These are phyloP conservation scores for Lochmaea capreae DNA, from an alignment of 2,888 invertebrate genomes.

Conservation along the genomic window DNA sequence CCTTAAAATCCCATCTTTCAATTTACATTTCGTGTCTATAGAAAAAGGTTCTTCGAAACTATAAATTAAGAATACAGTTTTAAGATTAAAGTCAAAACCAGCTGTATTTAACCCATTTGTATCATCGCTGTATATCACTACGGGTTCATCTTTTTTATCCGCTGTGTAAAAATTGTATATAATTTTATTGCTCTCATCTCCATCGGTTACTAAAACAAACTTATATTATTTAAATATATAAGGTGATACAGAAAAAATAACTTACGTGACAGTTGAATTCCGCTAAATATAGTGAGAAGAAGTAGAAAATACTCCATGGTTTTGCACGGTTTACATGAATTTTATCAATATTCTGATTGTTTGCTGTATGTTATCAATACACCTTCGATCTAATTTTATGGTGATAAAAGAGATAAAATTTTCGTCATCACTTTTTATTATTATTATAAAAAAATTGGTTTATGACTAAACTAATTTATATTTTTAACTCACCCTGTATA, in stretches of 20 bases:
- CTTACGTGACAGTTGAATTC: background rate
- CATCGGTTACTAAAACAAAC: background rate
- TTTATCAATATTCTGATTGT: background rate
- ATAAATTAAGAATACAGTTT: slow-evolving; percentile 6
- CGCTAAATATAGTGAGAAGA: background rate
- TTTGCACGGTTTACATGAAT: background rate
- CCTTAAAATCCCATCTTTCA: background rate
- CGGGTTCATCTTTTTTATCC: background rate
- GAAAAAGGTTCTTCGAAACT: slow-evolving; percentile 3
- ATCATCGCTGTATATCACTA: background rate
- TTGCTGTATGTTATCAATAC: background rate
- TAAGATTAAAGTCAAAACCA: background rate
- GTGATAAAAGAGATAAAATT: background rate
- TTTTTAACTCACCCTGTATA: too few relatives aligned
- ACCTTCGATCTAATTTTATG: background rate
- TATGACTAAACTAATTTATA: too few relatives aligned
- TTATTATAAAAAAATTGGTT: too few relatives aligned
- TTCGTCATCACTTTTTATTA: background rate
- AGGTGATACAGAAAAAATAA: background rate
- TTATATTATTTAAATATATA: background rate
- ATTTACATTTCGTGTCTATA: slow-evolving; percentile 1
- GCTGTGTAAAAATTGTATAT: slow-evolving; percentile 10
- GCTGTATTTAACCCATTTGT: background rate
- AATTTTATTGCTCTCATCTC: background rate
- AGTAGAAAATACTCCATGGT: background rate